Conservation (phyloP, 2,888 invertebrate genomes). For the Saturnia pavonia region DNA sequence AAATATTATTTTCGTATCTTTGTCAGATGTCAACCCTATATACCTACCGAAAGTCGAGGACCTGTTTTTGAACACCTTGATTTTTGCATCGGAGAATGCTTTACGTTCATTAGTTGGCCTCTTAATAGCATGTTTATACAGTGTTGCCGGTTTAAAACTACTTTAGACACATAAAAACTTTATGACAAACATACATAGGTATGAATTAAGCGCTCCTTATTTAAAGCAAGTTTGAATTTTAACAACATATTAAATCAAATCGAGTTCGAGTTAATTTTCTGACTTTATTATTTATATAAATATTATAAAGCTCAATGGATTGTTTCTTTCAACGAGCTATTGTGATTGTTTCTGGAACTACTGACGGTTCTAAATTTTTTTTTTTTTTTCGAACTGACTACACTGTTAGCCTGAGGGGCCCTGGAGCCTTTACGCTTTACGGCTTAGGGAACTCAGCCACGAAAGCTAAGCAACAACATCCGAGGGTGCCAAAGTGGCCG, state of each 20-base stretch:
- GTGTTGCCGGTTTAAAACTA: conserved; percentile 26
- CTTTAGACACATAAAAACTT: conserved; percentile 18
- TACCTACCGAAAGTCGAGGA: neutral
- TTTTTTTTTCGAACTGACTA: too few species aligned
- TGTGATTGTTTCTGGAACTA: neutral
- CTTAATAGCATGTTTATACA: conserved; percentile 37
- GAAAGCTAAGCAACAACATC: too few species aligned
- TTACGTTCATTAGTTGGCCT: conserved; percentile 40
- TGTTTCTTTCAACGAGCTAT: too few species aligned
- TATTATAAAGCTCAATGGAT: too few species aligned
- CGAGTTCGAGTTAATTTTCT: neutral
- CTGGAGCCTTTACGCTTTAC: too few species aligned
- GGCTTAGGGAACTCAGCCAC: too few species aligned
- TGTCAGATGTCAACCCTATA: conserved; percentile 6
- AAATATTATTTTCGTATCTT: neutral
- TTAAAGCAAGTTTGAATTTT: conserved; percentile 7
- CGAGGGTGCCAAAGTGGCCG: too few species aligned
- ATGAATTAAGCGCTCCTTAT: conserved; percentile 21
- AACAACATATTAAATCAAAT: conserved; percentile 13
- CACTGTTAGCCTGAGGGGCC: too few species aligned
- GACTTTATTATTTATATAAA: neutral
- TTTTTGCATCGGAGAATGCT: conserved; percentile 41
- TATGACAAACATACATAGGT: conserved; percentile 19
- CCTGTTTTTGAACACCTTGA: conserved; percentile 27
- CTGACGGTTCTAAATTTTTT: too few species aligned